Conservation (phyloP, 2,113 vertebrate species). For the Hucho hucho region DNA sequence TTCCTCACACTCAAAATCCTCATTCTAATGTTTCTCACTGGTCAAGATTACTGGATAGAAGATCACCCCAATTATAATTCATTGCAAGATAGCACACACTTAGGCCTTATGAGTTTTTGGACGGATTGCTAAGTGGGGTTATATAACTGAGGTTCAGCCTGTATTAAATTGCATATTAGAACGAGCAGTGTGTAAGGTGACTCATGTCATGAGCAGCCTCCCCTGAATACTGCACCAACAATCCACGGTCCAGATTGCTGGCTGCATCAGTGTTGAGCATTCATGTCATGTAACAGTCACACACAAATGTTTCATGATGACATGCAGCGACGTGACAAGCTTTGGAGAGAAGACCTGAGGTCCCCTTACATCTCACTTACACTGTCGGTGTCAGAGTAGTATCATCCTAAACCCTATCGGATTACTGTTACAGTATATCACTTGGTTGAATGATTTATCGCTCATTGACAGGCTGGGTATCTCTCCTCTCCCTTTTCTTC, state of each 20-base stretch:
- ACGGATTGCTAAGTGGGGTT: neutral
- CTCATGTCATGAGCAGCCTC: slow-evolving; percentile 2
- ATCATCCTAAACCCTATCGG: too few species aligned
- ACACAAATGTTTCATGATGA: neutral
- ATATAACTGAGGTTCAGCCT: neutral
- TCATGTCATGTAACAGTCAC: neutral
- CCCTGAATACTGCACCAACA: neutral
- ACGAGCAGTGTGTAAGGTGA: neutral
- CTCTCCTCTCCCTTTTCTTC: too few species aligned
- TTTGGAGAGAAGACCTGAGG: too few species aligned
- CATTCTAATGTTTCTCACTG: slow-evolving; percentile 1
- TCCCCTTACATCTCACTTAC: too few species aligned
- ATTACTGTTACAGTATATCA: neutral
- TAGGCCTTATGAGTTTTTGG: neutral
- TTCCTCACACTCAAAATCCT: slow-evolving; percentile 22
- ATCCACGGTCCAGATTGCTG: neutral
- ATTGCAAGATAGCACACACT: neutral
- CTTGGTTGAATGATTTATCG: neutral
- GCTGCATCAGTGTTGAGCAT: neutral
- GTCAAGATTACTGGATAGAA: slow-evolving; percentile 10
- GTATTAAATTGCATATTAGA: neutral
- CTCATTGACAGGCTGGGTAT: neutral
- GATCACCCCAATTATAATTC: neutral
- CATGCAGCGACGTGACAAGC: too few species aligned
- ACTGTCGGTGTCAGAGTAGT: too few species aligned